Conservation (phyloP, 2,888 invertebrate species). For the Hedychridium roseum region DNA sequence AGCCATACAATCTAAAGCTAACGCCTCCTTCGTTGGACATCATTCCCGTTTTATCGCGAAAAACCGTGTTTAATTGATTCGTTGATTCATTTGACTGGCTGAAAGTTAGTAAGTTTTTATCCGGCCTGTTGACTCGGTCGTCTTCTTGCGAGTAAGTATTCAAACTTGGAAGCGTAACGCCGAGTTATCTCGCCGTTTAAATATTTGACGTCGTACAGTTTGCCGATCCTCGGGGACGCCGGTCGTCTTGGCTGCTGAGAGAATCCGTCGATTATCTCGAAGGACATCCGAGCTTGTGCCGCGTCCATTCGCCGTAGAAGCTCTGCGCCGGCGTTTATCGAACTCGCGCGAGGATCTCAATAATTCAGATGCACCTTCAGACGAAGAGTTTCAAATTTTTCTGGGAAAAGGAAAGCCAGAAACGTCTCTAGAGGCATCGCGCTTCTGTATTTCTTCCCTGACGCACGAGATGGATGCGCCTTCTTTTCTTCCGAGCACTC, state of each 20-base stretch:
- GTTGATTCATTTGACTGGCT: background rate
- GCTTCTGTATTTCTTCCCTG: too few species aligned
- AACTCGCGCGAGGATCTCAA: background rate
- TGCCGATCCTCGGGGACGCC: slow-evolving; percentile 3
- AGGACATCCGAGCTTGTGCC: background rate
- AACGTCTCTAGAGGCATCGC: too few species aligned
- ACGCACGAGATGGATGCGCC: too few species aligned
- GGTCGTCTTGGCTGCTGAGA: slow-evolving; percentile 15
- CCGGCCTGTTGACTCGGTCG: slow-evolving; percentile 24
- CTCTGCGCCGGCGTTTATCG: background rate
- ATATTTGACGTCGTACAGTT: slow-evolving; percentile 27
- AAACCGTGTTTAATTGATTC: background rate
- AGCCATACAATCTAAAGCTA: slow-evolving; percentile 5
- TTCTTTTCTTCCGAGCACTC: too few species aligned
- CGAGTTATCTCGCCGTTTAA: slow-evolving; percentile 28
- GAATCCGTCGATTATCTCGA: slow-evolving; percentile 7
- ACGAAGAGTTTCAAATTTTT: background rate
- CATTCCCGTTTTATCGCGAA: background rate
- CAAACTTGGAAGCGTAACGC: slow-evolving; percentile 18
- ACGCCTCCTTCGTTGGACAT: background rate
- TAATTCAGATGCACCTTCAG: background rate
- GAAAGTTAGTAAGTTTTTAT: background rate
- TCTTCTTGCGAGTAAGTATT: slow-evolving; percentile 25
- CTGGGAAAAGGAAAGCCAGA: too few species aligned
- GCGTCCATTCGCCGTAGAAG: background rate